Percentiles rank a stretch among this genome's conserved stretches.
These are phyloP conservation scores for Metridium senile DNA, from an alignment of 92 coral and sea anemone species.

Conservation along the genomic window DNA sequence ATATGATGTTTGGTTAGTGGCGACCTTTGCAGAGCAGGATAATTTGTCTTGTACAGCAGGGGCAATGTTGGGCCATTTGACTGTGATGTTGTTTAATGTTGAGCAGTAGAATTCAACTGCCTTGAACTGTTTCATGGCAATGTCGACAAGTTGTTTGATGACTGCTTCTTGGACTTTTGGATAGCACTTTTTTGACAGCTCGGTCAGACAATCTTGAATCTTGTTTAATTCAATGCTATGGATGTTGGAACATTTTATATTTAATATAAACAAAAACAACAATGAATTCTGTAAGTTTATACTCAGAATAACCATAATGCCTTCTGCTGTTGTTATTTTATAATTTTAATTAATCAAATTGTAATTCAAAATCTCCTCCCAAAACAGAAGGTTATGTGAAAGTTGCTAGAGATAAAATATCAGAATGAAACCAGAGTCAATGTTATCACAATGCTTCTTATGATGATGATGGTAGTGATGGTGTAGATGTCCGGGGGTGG, in stretches of 20 bases:
- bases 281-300: too few relatives aligned
- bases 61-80: conserved; percentile 34
- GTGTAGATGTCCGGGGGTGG: too few relatives aligned
- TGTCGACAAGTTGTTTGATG: conserved; percentile 15
- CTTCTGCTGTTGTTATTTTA: too few relatives aligned
- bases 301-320: too few relatives aligned
- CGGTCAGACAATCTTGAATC: conserved; percentile 17
- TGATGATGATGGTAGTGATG: too few relatives aligned
- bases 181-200: conserved; percentile 24
- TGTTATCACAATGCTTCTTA: too few relatives aligned
- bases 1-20: conserved; percentile 6
- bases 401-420: too few relatives aligned
- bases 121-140: conserved; percentile 30
- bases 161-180: conserved; percentile 23
- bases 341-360: too few relatives aligned
- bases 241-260: background rate
- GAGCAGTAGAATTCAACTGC: conserved; percentile 35
- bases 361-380: too few relatives aligned
- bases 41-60: conserved; percentile 8
- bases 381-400: too few relatives aligned
- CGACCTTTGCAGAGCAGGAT: conserved; percentile 8
- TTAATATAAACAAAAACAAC: too few relatives aligned
- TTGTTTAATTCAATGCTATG: conserved; percentile 22
- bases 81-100: background rate
- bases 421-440: too few relatives aligned